phyloP scores from a whole-genome alignment of 2,888 invertebrate species.

The Sphinx pinastri region DNA sequence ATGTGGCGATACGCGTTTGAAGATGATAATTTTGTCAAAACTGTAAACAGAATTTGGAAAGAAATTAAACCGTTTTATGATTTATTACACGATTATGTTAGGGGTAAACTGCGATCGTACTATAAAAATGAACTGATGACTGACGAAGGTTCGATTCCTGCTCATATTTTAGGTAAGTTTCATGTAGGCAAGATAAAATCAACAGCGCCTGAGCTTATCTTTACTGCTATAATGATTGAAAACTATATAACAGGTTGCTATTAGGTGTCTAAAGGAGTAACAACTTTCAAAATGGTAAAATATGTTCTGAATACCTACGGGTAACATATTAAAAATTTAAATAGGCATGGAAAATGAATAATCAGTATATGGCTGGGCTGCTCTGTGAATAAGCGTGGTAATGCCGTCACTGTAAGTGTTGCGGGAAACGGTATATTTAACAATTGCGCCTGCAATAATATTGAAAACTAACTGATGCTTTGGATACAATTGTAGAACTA shows the following conservation, averaged over 20 bases:
- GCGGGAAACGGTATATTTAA: neutral
- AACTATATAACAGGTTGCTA: neutral
- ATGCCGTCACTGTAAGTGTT: too few relatives aligned
- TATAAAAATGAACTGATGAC: constrained; percentile 76
- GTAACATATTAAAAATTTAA: too few relatives aligned
- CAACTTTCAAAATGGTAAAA: too few relatives aligned
- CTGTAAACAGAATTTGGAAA: constrained; percentile 80
- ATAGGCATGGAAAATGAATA: too few relatives aligned
- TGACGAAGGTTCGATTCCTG: constrained; percentile 85
- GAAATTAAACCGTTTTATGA: constrained; percentile 86
- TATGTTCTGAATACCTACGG: too few relatives aligned
- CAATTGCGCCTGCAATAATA: neutral
- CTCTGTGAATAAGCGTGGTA: too few relatives aligned
- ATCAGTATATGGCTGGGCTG: too few relatives aligned
- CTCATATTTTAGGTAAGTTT: constrained; percentile 86
- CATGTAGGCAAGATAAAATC: constrained; percentile 21
- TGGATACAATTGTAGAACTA: too few relatives aligned
- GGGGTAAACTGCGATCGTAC: constrained; percentile 76
- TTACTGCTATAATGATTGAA: neutral
- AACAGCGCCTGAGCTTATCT: neutral
- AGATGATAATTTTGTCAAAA: constrained; percentile 67
- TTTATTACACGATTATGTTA: constrained; percentile 86
- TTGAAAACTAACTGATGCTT: too few relatives aligned
- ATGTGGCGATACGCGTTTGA: constrained; percentile 78
- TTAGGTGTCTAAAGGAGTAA: neutral